phyloP scores from a whole-genome alignment of 2,888 invertebrate species.

The Tortricodes alternella region DNA sequence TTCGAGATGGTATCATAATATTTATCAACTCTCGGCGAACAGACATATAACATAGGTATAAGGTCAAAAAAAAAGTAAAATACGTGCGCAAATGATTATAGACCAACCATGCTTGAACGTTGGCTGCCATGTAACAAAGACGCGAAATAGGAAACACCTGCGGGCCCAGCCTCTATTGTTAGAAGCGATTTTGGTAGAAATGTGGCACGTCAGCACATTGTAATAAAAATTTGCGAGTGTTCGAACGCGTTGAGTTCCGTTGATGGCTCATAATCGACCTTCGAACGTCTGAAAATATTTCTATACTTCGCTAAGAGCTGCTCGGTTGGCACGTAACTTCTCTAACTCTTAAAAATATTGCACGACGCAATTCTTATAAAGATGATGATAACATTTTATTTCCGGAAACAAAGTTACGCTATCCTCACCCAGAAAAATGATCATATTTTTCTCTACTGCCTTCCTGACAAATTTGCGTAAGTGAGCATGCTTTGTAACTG shows the following conservation, averaged over 20 bases:
- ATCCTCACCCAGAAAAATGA: not conserved
- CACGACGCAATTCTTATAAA: not conserved
- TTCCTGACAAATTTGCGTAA: no score
- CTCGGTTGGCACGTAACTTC: not conserved
- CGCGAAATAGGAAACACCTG: slow-evolving; percentile 5
- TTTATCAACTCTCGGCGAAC: no score
- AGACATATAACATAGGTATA: no score
- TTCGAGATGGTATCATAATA: no score
- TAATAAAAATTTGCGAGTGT: slow-evolving; percentile 32
- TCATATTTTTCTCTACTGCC: not conserved
- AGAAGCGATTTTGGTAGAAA: slow-evolving; percentile 13
- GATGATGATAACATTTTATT: not conserved
- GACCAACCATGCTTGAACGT: not conserved
- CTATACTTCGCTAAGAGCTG: slow-evolving; percentile 42
- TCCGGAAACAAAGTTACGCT: not conserved
- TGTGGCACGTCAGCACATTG: slow-evolving; percentile 24
- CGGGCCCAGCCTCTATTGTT: slow-evolving; percentile 6
- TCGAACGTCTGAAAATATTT: not conserved
- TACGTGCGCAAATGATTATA: slow-evolving; percentile 9
- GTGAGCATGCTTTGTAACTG: no score
- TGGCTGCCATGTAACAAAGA: not conserved
- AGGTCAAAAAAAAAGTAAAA: slow-evolving; percentile 4
- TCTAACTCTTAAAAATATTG: not conserved
- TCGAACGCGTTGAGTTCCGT: slow-evolving; percentile 31
- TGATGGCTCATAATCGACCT: slow-evolving; percentile 48